A percentile compares a stretch with the other conserved stretches of the same genome.
Evolutionary conservation across 2,797 vertebrate species (phyloP).

Genomic region (Melanotaenia pygmaea): DNA sequence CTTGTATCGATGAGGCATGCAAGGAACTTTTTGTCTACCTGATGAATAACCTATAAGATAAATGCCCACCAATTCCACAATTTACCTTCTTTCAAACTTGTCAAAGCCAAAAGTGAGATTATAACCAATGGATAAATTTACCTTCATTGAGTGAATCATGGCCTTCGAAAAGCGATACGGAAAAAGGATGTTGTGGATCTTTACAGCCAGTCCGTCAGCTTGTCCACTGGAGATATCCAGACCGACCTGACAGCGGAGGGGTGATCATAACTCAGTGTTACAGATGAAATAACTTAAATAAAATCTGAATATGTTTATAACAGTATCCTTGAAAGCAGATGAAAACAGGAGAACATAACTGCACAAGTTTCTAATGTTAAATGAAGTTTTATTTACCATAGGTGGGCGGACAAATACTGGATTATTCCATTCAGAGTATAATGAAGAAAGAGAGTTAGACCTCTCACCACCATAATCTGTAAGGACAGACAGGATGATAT

Average conservation of each 20-base stretch:
- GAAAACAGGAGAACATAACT: neutral
- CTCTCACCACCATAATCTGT: slow-evolving; percentile 53
- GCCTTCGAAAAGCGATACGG: slow-evolving; percentile 96
- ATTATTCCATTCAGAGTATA: slow-evolving; percentile 94
- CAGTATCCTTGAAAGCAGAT: neutral
- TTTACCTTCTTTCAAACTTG: neutral
- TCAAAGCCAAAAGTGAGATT: neutral
- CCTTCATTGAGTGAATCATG: slow-evolving; percentile 97
- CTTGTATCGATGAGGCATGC: slow-evolving; percentile 92
- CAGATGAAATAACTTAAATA: neutral
- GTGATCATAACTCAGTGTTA: neutral
- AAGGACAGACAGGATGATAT: slow-evolving; percentile 25
- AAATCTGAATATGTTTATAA: neutral
- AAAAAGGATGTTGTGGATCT: slow-evolving; percentile 94
- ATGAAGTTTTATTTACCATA: slow-evolving; percentile 77
- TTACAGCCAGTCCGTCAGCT: slow-evolving; percentile 90
- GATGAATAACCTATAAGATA: slow-evolving; percentile 90
- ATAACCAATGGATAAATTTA: slow-evolving; percentile 45
- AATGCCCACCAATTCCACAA: slow-evolving; percentile 4
- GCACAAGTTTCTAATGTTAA: neutral
- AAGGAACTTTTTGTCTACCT: slow-evolving; percentile 98
- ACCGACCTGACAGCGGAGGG: slow-evolving; percentile 83
- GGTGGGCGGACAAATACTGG: slow-evolving; percentile 91
- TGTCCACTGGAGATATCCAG: slow-evolving; percentile 89
- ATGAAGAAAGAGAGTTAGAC: slow-evolving; percentile 80